phyloP scores from a whole-genome alignment of 30 jellyfish, hydroid and myxozoan species.

The Aurelia sp. region DNA sequence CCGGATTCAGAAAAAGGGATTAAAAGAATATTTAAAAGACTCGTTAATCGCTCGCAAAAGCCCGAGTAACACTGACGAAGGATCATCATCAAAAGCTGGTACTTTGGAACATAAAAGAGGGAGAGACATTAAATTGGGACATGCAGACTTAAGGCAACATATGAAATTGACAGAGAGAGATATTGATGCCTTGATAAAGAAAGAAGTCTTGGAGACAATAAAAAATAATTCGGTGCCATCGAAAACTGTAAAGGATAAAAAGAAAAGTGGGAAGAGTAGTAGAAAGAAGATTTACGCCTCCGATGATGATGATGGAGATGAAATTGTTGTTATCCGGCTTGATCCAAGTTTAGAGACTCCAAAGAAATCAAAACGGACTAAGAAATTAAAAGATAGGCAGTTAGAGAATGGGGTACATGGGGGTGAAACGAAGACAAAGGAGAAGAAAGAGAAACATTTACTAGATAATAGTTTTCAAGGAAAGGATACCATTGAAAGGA shows the following conservation, averaged over 20 bases:
- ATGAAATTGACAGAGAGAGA: constrained; percentile 62
- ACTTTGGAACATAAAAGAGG: constrained; percentile 63
- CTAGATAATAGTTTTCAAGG: not conserved
- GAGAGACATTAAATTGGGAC: constrained; percentile 8
- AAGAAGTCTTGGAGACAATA: constrained; percentile 40
- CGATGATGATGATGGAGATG: constrained; percentile 30
- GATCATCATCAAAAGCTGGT: constrained; percentile 54
- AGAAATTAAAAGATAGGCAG: constrained; percentile 19
- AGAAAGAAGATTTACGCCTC: constrained; percentile 18
- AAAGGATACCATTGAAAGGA: constrained; percentile 21
- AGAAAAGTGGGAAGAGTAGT: constrained; percentile 14
- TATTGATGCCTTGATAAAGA: constrained; percentile 67
- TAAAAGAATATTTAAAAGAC: constrained; percentile 47
- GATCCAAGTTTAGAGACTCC: constrained; percentile 63
- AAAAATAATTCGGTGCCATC: not conserved
- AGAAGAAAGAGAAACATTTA: constrained; percentile 10
- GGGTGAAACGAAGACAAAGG: constrained; percentile 1
- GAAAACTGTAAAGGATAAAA: not conserved
- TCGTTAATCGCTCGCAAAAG: constrained; percentile 64
- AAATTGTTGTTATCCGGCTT: constrained; percentile 60
- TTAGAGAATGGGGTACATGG: constrained; percentile 37
- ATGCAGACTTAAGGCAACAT: constrained; percentile 52
- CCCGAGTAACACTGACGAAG: constrained; percentile 70
- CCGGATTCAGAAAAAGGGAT: constrained; percentile 32
- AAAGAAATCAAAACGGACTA: constrained; percentile 47